Evolutionary conservation across 2,888 invertebrate genomes (phyloP).

Genomic region (Drosophila tanythrix): DNA sequence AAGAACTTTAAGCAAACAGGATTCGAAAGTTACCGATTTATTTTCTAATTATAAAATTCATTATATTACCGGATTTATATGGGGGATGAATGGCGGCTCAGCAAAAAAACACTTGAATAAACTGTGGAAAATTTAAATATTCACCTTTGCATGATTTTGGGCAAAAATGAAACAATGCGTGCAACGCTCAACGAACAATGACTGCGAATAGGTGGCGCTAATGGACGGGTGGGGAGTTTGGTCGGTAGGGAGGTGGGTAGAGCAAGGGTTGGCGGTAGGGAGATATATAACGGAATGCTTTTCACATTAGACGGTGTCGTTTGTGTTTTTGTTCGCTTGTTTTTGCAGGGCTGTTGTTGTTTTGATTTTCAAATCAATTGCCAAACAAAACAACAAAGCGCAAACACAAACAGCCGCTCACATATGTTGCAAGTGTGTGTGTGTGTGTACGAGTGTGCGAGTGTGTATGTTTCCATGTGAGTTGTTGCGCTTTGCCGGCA

Average conservation of each 20-base stretch:
- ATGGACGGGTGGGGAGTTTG: not conserved
- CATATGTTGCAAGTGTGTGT: not conserved
- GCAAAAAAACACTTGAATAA: slow-evolving; percentile 33
- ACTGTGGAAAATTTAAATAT: slow-evolving; percentile 66
- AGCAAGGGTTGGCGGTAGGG: not conserved
- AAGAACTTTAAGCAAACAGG: not conserved
- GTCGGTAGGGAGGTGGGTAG: not conserved
- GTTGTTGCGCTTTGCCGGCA: slow-evolving; percentile 69
- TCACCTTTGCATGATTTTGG: slow-evolving; percentile 66
- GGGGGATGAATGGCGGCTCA: not conserved
- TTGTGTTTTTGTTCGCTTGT: slow-evolving; percentile 14
- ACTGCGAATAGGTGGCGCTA: slow-evolving; percentile 9
- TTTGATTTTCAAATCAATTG: slow-evolving; percentile 76
- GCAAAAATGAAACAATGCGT: slow-evolving; percentile 59
- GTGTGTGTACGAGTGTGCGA: not conserved
- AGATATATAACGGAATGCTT: slow-evolving; percentile 41
- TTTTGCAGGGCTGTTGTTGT: slow-evolving; percentile 42
- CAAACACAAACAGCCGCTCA: slow-evolving; percentile 59
- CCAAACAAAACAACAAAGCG: slow-evolving; percentile 74
- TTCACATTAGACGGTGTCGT: slow-evolving; percentile 58
- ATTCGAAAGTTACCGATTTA: not conserved
- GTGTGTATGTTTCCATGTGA: slow-evolving; percentile 20
- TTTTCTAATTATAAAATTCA: too few species aligned
- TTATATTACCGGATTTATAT: too few species aligned
- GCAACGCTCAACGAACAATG: slow-evolving; percentile 20